phyloP scores from a whole-genome alignment of 37 sponge, comb jelly and placozoan species.

The Ianthella basta region DNA sequence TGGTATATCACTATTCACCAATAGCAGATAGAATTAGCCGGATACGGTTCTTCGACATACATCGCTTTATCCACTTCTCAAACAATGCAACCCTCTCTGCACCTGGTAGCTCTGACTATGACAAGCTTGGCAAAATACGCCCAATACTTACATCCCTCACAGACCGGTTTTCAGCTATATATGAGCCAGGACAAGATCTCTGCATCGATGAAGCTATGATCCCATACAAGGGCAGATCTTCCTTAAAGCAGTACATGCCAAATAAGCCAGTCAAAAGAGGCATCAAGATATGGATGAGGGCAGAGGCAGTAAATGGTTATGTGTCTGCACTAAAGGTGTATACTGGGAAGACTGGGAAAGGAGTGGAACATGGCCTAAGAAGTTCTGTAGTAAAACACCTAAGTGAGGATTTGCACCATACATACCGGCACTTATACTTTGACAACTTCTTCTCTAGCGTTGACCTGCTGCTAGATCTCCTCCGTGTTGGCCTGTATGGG shows the following conservation, averaged over 20 bases:
- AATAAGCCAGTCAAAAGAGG: conserved; percentile 29
- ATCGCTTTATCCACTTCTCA: not conserved
- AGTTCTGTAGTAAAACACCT: too few species aligned
- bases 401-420: too few species aligned
- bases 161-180: not conserved
- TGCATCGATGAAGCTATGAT: conserved; percentile 37
- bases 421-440: too few species aligned
- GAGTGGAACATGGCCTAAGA: too few species aligned
- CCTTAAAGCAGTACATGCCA: conserved; percentile 20
- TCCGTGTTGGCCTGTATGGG: too few species aligned
- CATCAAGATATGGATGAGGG: not conserved
- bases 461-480: too few species aligned
- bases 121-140: conserved; percentile 30
- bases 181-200: not conserved
- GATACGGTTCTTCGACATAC: not conserved
- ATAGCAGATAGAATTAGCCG: conserved; percentile 4
- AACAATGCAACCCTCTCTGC: not conserved
- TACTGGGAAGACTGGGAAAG: too few species aligned
- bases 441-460: too few species aligned
- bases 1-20: not conserved
- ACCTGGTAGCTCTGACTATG: not conserved
- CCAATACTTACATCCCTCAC: not conserved
- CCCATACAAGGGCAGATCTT: conserved; percentile 9
- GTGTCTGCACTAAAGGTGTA: too few species aligned
- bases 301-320: too few species aligned